Base-by-base conservation (phyloP, 2,113 vertebrate genomes). In the Melospiza georgiana region DNA sequence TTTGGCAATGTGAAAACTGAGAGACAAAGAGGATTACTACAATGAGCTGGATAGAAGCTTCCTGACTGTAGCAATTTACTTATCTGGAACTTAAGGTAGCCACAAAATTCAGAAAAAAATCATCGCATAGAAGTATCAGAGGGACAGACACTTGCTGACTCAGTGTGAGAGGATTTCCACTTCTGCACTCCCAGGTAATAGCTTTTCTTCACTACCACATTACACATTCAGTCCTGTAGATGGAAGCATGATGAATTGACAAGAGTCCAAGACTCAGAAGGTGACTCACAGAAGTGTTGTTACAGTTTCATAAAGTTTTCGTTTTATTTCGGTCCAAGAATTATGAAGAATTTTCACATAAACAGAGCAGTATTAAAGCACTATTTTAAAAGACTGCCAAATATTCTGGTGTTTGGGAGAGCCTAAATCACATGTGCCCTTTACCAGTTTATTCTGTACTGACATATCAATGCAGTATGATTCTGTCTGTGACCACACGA, bases 401-500 rank as follows among this genome's bases (percentile, higher is more conserved):
- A 73, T 44, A 61, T 20, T 41, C 31, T 31, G 27, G 10, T 74
- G 39, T 82, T 55, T 75, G 74, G 46, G 76, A 85, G 39, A 85
- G 76, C n/a, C 57, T 27, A 39, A 79, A 21, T 82, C 74, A 61
- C 15, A 5, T 6, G 22, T 39, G 33, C 44, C 20, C n/a, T 85
- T 66, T 37, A 43, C 15, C 46, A 41, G 44, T 24, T 93, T 12
- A 11, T 33, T 73, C 49, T 61, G 22, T 44, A 72, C 44, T 58
- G 25, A 16, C 1, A 2, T 15, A 25, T 4, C 10, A 87, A 23
- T 11, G 16, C 2, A 1, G 19, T 31, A 8, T 9, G 22, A 49
- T 69, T 84, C 62, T 71, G 25, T 27, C 59, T 68, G 27, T 43
- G 54, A 74, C 23, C 33, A 62, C 18, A 58, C 0, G 2, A 69